Conservation (phyloP, 1,140 invertebrate species). For the Lepidostoma basale region DNA sequence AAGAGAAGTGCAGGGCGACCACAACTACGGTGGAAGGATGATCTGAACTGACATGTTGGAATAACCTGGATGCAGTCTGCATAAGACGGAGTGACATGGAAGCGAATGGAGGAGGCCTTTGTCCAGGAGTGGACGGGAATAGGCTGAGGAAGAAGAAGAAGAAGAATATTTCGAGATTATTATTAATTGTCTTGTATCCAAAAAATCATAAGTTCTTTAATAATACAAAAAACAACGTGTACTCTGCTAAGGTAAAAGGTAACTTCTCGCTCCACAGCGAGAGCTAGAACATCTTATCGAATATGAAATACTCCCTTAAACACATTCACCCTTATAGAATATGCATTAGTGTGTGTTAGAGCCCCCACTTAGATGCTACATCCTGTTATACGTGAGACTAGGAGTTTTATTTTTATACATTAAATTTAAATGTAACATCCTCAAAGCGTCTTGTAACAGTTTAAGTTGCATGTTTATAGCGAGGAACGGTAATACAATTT, state of each 20-base stretch:
- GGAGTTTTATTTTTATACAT: slow-evolving; percentile 46
- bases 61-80: too few species aligned
- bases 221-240: neutral
- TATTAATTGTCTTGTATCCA: neutral
- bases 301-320: slow-evolving; percentile 13
- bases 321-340: neutral
- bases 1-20: too few species aligned
- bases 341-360: neutral
- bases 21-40: too few species aligned
- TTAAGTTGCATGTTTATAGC: slow-evolving; percentile 43
- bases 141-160: too few species aligned
- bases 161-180: slow-evolving; percentile 1
- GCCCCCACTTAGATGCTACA: neutral
- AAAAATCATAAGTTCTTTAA: neutral
- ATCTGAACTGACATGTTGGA: too few species aligned
- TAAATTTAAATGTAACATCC: slow-evolving; percentile 45
- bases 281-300: neutral
- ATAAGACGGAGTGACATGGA: too few species aligned
- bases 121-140: too few species aligned
- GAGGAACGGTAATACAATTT: slow-evolving; percentile 44
- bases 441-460: slow-evolving; percentile 44
- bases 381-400: slow-evolving; percentile 1
- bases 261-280: too few species aligned
- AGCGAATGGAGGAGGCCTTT: too few species aligned
- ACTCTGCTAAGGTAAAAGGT: neutral